These are phyloP conservation scores for Drosophila auraria DNA, from an alignment of 1,140 invertebrate genomes.

Conservation along the genomic window DNA sequence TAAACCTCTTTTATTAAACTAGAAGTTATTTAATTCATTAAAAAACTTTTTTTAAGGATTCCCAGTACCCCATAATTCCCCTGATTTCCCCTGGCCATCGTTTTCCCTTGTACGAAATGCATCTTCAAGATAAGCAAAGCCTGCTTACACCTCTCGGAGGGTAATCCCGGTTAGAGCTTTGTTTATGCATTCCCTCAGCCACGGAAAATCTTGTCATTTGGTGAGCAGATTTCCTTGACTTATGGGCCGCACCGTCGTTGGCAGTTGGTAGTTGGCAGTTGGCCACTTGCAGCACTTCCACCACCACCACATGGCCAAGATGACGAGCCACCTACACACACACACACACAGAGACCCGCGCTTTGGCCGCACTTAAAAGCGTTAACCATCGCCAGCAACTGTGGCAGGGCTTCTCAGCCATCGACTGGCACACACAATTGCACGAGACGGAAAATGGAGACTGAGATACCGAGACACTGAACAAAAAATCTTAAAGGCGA, in stretches of 20 bases:
- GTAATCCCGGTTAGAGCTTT: slow-evolving; percentile 24
- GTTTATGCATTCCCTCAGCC: slow-evolving; percentile 27
- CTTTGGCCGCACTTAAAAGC: slow-evolving; percentile 20
- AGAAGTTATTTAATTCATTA: too few relatives aligned
- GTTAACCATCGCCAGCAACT: slow-evolving; percentile 31
- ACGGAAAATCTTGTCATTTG: slow-evolving; percentile 47
- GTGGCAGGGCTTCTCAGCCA: slow-evolving; percentile 52
- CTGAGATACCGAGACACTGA: neutral
- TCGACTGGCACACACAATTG: slow-evolving; percentile 27
- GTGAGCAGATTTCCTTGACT: slow-evolving; percentile 55
- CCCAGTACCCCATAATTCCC: too few relatives aligned
- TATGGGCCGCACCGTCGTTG: slow-evolving; percentile 27
- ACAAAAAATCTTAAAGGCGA: neutral
- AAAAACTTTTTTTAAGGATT: neutral
- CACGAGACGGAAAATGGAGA: slow-evolving; percentile 15
- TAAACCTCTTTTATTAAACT: neutral
- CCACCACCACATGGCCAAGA: slow-evolving; percentile 30
- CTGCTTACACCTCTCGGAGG: slow-evolving; percentile 11
- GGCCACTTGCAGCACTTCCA: slow-evolving; percentile 21
- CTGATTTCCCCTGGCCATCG: slow-evolving; percentile 11
- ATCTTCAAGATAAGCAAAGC: slow-evolving; percentile 25
- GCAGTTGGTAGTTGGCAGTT: slow-evolving; percentile 22
- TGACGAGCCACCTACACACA: slow-evolving; percentile 18
- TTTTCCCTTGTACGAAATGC: slow-evolving; percentile 12
- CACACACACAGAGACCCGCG: neutral